Percentiles rank a stretch among this genome's conserved stretches.
These are phyloP conservation scores for Harpagoxenus sublaevis DNA, from an alignment of 2,888 invertebrate genomes.

Conservation along the genomic window DNA sequence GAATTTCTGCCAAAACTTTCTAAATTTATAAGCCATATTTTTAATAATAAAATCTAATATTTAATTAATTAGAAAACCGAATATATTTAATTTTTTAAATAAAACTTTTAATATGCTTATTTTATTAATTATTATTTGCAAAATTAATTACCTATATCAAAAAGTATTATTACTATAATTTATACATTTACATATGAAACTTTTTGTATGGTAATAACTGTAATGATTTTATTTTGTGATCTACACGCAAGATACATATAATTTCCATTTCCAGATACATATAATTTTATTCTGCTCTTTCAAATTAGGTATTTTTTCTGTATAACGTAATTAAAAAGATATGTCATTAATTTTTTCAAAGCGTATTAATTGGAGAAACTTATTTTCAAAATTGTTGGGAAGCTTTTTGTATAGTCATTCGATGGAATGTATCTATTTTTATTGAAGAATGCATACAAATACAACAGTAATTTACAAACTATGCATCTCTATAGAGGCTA, in stretches of 20 bases:
- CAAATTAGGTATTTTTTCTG: neutral
- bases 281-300: neutral
- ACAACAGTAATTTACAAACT: neutral
- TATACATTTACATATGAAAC: neutral
- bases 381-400: neutral
- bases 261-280: neutral
- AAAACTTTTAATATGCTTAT: neutral
- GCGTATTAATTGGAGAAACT: neutral
- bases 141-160: neutral
- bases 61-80: neutral
- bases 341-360: neutral
- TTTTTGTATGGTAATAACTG: neutral
- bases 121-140: neutral
- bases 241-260: neutral
- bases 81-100: neutral
- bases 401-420: neutral
- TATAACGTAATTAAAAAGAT: neutral
- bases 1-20: neutral
- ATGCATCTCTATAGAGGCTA: neutral
- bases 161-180: slow-evolving; percentile 10
- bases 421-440: neutral
- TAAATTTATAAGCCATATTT: neutral
- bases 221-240: neutral
- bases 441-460: neutral
- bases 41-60: neutral